A percentile compares a stretch with the other conserved stretches of the same genome.
phyloP scores from a whole-genome alignment of 2,113 vertebrate species.

The Lucifuga dentata region DNA sequence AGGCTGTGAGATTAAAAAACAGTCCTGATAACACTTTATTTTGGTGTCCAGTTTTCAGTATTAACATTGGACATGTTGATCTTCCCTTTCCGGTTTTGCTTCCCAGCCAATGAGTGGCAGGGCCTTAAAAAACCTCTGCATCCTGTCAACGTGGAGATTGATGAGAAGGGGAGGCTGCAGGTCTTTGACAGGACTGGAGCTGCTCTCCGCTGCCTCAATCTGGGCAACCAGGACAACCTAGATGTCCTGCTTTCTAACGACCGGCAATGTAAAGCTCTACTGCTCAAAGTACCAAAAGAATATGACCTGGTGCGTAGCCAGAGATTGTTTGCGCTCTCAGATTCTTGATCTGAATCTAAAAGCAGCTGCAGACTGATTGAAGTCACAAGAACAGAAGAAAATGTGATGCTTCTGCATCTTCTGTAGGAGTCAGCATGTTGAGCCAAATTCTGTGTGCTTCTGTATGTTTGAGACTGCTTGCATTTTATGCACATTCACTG shows the following conservation, averaged over 20 bases:
- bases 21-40: constrained; percentile 5
- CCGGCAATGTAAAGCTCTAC: constrained; percentile 77
- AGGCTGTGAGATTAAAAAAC: background rate
- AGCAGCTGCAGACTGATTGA: background rate
- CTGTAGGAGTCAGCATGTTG: background rate
- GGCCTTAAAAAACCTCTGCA: constrained; percentile 79
- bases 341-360: too few relatives aligned
- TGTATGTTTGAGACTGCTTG: background rate
- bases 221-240: constrained; percentile 77
- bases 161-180: constrained; percentile 79
- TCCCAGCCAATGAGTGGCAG: constrained; percentile 91
- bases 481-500: background rate
- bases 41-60: background rate
- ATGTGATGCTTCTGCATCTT: constrained; percentile 1
- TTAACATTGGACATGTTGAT: background rate
- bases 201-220: constrained; percentile 81
- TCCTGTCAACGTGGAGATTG: constrained; percentile 82
- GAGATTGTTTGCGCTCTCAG: background rate
- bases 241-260: constrained; percentile 86
- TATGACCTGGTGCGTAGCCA: constrained; percentile 89
- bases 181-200: constrained; percentile 83
- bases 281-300: constrained; percentile 94
- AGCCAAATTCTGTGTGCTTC: constrained; percentile 9
- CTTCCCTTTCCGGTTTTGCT: background rate
- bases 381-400: background rate